Base-by-base conservation (phyloP, 2,797 vertebrate species). In the Hafferia zeledoni region DNA sequence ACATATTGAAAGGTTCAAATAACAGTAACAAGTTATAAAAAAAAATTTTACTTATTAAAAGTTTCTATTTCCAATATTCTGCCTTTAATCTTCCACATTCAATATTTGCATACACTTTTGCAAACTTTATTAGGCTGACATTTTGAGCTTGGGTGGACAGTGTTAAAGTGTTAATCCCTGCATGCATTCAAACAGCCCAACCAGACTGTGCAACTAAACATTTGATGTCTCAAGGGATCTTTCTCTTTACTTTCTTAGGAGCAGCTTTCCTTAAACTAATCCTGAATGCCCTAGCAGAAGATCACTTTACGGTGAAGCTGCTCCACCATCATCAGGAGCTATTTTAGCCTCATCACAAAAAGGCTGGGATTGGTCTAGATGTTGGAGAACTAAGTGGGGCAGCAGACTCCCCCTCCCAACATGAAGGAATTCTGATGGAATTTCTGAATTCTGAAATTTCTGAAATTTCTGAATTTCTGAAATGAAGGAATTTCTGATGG, bases 1-100 rank as follows among this genome's bases (percentile, higher is more conserved):
- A 91, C 22, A 86, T 57, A 93, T 13, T 83, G 79, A 89, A 95
- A 89, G 50, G 57, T 87, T 55, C 92, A 93, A 92, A 81, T 86
- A 92, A 93, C 57, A 83, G 61, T 65, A 89, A 49, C 13, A 70
- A 83, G 74, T 56, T 82, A 82, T 87, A 92, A 89, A 43, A 43
- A 43, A 95, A 65, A 25, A 24, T 79, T 79, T 72, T 68, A 87
- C 39, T 78, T 88, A 35, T 78, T 87, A 72, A 76, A 43, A 33
- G n/a, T 75, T 79, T 83, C 50, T 75, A 41, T 87, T 93, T 95
- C 72, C 13, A 89, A 71, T 78, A 78, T 72, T 14, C 28, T 81
- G 23, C 65, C 70, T 79, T 93, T 94, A 72, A 93, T 79, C 75
- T 90, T 84, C 20, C 37, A 39, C 52, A 88, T 96, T 52, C 46